Evolutionary conservation across 1,140 invertebrate species (phyloP).

Genomic region (Neotoxoptera formosana): DNA sequence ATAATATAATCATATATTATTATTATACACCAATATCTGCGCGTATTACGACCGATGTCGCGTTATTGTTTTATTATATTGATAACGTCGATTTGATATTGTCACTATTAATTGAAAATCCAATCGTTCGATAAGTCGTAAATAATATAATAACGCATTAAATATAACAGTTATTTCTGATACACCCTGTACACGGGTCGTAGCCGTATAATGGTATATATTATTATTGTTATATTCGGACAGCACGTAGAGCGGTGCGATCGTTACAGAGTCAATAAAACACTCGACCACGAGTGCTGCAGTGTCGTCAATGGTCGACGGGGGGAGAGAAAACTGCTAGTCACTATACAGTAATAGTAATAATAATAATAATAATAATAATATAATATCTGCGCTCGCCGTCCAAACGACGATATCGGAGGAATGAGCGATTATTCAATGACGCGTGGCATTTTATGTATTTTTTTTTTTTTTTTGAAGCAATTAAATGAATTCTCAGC

Average conservation of each 20-base stretch:
- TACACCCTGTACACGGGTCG: neutral
- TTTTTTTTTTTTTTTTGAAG: neutral
- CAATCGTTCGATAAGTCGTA: neutral
- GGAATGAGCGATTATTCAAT: neutral
- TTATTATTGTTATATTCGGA: neutral
- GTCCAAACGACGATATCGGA: neutral
- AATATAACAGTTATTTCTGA: neutral
- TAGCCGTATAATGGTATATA: no score
- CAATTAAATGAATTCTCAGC: neutral
- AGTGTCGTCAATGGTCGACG: neutral
- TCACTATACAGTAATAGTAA: neutral
- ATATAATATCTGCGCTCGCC: neutral
- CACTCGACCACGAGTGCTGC: neutral
- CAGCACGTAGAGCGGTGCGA: neutral
- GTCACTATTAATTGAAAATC: neutral
- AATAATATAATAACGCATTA: neutral
- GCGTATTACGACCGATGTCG: neutral
- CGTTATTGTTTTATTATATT: neutral
- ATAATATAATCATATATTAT: neutral
- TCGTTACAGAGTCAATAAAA: constrained; percentile 8
- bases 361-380: neutral
- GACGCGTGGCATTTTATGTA: neutral
- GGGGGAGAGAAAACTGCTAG: neutral
- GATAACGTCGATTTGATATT: neutral
- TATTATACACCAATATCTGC: neutral